Evolutionary conservation across 1,140 invertebrate species (phyloP), one percentile per base, ranked within the genome.

Genomic region (Drosophila nigrodunni): DNA sequence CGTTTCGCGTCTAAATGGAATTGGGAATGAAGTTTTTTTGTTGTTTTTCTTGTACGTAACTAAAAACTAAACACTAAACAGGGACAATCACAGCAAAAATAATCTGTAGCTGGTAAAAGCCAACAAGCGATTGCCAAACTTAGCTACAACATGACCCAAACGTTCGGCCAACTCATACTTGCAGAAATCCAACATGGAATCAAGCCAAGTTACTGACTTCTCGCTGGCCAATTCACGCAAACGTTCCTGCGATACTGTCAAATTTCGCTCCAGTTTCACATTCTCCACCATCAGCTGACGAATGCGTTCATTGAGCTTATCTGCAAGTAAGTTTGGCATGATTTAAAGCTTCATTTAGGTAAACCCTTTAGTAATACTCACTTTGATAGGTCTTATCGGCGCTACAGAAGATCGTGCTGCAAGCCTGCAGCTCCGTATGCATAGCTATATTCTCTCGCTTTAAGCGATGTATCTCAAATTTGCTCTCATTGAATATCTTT

Each of bases 401-500:
- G 54, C 77, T 91, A 62, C 87, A 91, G 64, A 92, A 92, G 15
- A 92, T 91, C 3, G 87, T 80, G 78, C 78, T 88, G 50, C 92
- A 92, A 2, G 87, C 77, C 37, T 91, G 66, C 0, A 92, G 59
- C 54, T 92, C 92, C 0, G 54, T 82, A 13, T 92, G 86, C 82
- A 92, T 92, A 21, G 91, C 90, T 7, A 83, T 65, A 64, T 91
- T 93, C 59, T 94, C 93, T 1, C 88, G 73, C 69, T 92, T 94
- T 0, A 94, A 62, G 13, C 82, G 74, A 35, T 86, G 82, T 44
- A 94, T 93, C 69, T 94, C 93, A 3, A 74, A 78, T 62, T 92
- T 81, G 70, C 93, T 93, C 0, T 80, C 73, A 50, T 90, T 78
- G 37, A 82, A 91, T 3, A 74, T 67, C 71, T 90, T 91, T 62